Percentiles rank a stretch among this genome's conserved stretches.
Conservation (phyloP, 1,140 invertebrate species). For the Mylabris phalerata region DNA sequence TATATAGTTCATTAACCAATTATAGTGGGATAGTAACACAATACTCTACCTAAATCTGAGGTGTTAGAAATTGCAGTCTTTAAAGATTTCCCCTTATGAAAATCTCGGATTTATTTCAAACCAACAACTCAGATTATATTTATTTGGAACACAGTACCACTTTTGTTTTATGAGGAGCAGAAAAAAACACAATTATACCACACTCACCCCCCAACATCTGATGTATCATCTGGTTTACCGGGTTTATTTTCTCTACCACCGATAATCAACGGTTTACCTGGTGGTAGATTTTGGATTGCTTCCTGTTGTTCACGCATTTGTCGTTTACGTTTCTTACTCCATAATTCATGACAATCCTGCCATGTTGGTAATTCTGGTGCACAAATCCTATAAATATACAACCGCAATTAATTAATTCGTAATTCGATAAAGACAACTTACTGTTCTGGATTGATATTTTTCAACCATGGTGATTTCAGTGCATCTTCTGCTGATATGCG, state of each 20-base stretch:
- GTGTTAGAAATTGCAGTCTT: constrained; percentile 4
- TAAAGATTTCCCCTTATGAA: background rate
- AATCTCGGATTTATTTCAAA: background rate
- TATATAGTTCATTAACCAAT: no score
- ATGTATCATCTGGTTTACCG: constrained; percentile 45
- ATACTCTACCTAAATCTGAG: background rate
- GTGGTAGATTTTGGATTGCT: constrained; percentile 43
- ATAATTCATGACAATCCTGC: constrained; percentile 99
- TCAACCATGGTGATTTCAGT: constrained; percentile 89
- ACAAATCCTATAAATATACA: constrained; percentile 59
- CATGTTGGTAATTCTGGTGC: constrained; percentile 80
- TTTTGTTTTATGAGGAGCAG: background rate
- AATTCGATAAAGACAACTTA: constrained; percentile 49
- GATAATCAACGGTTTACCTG: constrained; percentile 39
- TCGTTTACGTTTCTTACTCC: constrained; percentile 87
- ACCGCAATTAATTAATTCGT: background rate
- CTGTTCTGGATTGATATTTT: constrained; percentile 83
- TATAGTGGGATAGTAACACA: no score
- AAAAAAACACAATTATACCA: background rate
- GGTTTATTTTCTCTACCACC: constrained; percentile 34
- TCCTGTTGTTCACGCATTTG: constrained; percentile 75
- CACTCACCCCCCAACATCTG: constrained; percentile 54
- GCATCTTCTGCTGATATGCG: constrained; percentile 93
- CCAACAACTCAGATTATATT: constrained; percentile 18
- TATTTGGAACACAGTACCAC: constrained; percentile 16